These are phyloP conservation scores for Oophaga pumilio DNA, from an alignment of 2,113 vertebrate genomes.

Conservation along the genomic window DNA sequence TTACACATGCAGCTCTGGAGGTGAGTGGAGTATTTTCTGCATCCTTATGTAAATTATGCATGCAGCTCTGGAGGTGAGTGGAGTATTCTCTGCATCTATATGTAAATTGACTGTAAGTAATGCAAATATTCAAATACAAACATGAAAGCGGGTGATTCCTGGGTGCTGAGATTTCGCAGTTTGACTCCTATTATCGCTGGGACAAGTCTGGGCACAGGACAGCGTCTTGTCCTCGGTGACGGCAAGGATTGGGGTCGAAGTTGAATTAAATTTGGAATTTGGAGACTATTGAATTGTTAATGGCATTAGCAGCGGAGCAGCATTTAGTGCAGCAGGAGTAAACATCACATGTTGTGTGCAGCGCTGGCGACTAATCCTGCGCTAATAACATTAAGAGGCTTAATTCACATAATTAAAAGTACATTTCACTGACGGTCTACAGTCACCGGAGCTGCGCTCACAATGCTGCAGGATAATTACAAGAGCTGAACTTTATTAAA, in stretches of 20 bases:
- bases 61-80: neutral
- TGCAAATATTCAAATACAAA: neutral
- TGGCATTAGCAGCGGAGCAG: neutral
- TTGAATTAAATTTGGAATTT: neutral
- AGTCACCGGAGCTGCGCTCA: neutral
- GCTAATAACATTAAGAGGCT: conserved; percentile 20
- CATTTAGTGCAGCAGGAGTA: neutral
- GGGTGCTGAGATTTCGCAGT: neutral
- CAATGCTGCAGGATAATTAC: conserved; percentile 1
- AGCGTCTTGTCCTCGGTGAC: neutral
- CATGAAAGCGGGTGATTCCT: neutral
- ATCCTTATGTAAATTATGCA: too few relatives aligned
- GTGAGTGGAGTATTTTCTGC: too few relatives aligned
- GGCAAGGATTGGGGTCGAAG: neutral
- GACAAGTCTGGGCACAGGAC: neutral
- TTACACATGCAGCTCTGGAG: neutral
- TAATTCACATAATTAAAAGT: conserved; percentile 10
- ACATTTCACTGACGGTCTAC: neutral
- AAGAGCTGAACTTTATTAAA: neutral
- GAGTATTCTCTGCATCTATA: neutral
- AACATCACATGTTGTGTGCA: neutral
- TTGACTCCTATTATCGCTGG: neutral
- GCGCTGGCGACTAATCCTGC: conserved; percentile 13
- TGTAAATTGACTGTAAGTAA: neutral
- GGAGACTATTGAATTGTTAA: conserved; percentile 1